These are phyloP conservation scores for Rhinoderma darwinii DNA, from an alignment of 2,113 vertebrate species.

Conservation along the genomic window DNA sequence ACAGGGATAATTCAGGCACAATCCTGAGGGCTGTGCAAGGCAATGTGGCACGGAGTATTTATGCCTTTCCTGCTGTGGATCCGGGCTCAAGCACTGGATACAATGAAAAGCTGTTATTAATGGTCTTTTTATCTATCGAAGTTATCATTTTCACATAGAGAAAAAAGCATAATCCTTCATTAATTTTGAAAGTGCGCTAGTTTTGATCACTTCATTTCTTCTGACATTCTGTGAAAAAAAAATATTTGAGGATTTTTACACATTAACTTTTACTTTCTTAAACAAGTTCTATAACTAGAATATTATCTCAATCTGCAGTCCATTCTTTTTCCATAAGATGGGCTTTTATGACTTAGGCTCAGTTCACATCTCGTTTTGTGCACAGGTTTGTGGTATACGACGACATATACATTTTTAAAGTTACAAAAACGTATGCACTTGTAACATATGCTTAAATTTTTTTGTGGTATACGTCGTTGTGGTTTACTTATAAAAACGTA, in stretches of 20 bases:
- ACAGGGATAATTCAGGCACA: constrained; percentile 27
- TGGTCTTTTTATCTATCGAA: background rate
- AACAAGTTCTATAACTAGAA: background rate
- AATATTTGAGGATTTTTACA: background rate
- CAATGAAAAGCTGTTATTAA: constrained; percentile 7
- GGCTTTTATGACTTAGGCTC: background rate
- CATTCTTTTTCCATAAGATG: background rate
- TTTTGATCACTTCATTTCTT: background rate
- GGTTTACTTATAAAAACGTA: too few relatives aligned
- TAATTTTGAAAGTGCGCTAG: background rate
- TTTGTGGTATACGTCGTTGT: too few relatives aligned
- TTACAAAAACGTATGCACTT: too few relatives aligned
- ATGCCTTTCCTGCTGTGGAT: constrained; percentile 18
- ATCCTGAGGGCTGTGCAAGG: constrained; percentile 29
- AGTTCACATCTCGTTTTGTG: too few relatives aligned
- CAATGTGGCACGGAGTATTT: constrained; percentile 25
- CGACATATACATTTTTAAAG: too few relatives aligned
- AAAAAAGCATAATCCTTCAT: background rate
- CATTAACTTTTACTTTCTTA: background rate
- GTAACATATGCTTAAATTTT: too few relatives aligned
- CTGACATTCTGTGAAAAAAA: background rate
- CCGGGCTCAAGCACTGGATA: background rate
- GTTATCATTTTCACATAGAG: background rate
- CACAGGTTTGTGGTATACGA: too few relatives aligned
- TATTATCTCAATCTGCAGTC: background rate